These are phyloP conservation scores for Prinia subflava DNA, from an alignment of 2,113 vertebrate species.

Conservation along the genomic window DNA sequence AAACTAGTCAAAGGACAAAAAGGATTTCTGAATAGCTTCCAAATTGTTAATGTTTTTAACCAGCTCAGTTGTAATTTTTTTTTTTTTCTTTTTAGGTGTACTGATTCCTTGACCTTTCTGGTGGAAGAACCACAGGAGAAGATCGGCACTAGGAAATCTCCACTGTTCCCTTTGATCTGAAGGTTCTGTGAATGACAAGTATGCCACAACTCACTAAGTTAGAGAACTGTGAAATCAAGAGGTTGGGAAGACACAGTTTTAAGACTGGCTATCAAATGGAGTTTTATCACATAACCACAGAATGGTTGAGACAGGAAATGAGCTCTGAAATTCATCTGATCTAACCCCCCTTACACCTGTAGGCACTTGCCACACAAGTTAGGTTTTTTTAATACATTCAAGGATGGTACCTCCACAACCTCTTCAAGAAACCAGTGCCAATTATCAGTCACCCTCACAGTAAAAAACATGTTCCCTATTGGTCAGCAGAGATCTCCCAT, in stretches of 20 bases:
- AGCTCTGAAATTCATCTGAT: background rate
- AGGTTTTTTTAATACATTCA: background rate
- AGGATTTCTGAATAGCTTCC: background rate
- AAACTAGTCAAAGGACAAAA: background rate
- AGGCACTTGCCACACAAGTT: background rate
- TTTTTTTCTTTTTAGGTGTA: background rate
- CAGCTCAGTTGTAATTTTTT: background rate
- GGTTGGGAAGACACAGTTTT: background rate
- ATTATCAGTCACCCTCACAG: background rate
- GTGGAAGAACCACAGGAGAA: background rate
- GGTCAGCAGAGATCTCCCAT: background rate
- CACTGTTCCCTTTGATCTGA: background rate
- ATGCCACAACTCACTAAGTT: background rate
- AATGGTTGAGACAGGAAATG: background rate
- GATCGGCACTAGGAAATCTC: background rate
- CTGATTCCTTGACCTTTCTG: background rate
- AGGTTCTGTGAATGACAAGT: background rate
- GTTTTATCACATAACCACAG: background rate
- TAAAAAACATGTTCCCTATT: background rate
- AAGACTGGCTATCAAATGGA: background rate
- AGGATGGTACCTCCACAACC: background rate
- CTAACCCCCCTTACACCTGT: accelerated
- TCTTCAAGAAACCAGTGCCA: background rate
- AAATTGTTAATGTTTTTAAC: background rate
- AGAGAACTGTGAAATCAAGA: background rate